Base-by-base conservation (phyloP, 2,797 vertebrate genomes). In the Decapterus maruadsi region DNA sequence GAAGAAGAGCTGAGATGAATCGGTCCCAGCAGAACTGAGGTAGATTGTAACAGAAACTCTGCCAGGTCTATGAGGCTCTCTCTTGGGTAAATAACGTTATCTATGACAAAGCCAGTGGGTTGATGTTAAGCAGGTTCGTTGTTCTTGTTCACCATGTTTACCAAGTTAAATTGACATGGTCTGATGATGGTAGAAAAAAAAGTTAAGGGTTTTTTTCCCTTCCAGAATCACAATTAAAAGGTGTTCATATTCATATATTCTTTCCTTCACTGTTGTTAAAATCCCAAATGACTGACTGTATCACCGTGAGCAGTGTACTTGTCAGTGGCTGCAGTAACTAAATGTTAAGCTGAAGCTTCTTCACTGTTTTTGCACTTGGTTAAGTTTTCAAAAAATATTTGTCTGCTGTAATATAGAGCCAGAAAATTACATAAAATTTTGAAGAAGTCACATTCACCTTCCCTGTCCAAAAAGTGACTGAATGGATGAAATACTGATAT, bases 321-420 rank as follows among this genome's bases (percentile, higher is more conserved):
- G 57, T 85, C 76, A 75, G 46, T 34, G 29, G 67, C 20, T 58
- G 74, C 67, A 65, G 19, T 46, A 19, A 81, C 77, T 71, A 75
- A 77, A 83, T 50, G 67, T 75, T 48, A 87, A 76, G 55, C 54
- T 64, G 83, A 80, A 26, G 26, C 26, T 62, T 43, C 12, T 43
- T 43, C 12, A 43, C 12, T 72, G 34, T 77, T 84, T 77, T 83
- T 53, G 0, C 80, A 74, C 65, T 66, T 78, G 51, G 80, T 62
- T 46, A 14, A 43, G 61, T 57, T 60, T 77, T 75, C n/a, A 54
- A 78, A 65, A 26, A 26, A 26, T 26, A 26, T 26, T 26, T 43
- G 55, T 68, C 58, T 29, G 2, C 66, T 45, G 34, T 81, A 26
- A 26, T 26, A 26, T 26, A 26, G 31, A 55, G 45, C 17, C 53